Evolutionary conservation across 2,113 vertebrate genomes (phyloP), one percentile per base, ranked within the genome.

Genomic region (Catharus bicknelli): DNA sequence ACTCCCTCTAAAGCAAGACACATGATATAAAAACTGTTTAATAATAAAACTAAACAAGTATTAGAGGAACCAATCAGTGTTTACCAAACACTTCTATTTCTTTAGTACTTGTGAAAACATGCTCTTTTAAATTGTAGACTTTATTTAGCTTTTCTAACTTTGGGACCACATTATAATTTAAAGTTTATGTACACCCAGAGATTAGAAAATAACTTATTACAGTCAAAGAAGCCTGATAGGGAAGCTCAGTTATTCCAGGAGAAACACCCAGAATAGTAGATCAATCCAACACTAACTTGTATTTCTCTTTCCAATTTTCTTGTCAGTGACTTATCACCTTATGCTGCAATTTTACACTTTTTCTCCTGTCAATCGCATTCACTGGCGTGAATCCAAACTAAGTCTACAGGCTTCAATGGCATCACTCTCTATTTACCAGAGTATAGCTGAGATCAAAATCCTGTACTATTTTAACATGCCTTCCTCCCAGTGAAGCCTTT

Each of bases 271-370:
- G 88, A 63, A 57, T 7, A 59, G 62, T 10, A 83, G 66, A 75
- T 90, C 57, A 79, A 81, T 86, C 73, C 68, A 92, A 38, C 22
- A n/a, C 58, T 75, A 72, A 81, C 80, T 88, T 78, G 26, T 82
- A 72, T 86, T 96, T 86, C 69, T 93, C 26, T 74, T 90, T 86
- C 74, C 88, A 86, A 14, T 96, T 84, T 90, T 92, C 86, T 76
- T 89, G 80, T 88, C 88, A 81, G 77, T 61, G 48, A 66, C 50
- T 75, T 91, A 86, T 76, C 77, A 61, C 83, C 87, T 92, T 62
- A 51, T 73, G 86, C 69, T 79, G 66, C 74, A 84, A 10, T 92
- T 94, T 92, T 78, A 63, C 3, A 11, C 81, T 82, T 91, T 83
- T 78, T 42, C 62, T 79, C 26, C 66, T 78, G 86, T 84, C 92